Evolutionary conservation across 2,113 vertebrate genomes (phyloP), one percentile per base, ranked within the genome.

Genomic region (Sphaerodactylus townsendi): DNA sequence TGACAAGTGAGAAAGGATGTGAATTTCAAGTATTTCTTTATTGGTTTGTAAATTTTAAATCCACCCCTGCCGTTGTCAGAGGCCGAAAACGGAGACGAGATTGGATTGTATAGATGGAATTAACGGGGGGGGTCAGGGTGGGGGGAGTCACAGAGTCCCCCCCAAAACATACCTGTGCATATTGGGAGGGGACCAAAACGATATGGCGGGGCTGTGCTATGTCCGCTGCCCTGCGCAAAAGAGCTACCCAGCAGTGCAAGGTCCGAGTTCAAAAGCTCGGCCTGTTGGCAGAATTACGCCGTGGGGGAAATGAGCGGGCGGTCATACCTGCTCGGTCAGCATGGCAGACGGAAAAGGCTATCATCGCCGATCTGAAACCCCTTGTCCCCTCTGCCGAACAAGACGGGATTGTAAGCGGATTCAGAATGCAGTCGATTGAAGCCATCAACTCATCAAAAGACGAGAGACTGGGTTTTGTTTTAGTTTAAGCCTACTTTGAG

Each of bases 21-120:
- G 79, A 41, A 86, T 85, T 92, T 88, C 74, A 84, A 77, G 71
- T 69, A n/a, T 75, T 87, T 83, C 79, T n/a, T 91, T 89, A 56
- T 59, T 72, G 56, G 69, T 69, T 62, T 35, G 10, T 8, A 14
- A 35, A 83, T 56, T 64, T 77, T 77, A 25, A 2, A 75, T 87
- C 41, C 59, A 44, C n/a, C 84, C 81, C 78, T n/a, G 59, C 37
- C 44, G n/a, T 44, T 41, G 53, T 71, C n/a, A 64, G 86, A 25
- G 64, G 83, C 59, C 85, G 35, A 77, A 48, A 39, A 76, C 10
- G 83, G 44, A 33, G 14, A 83, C 4, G 56, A 77, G 30, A n/a
- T 39, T 35, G 68, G 41, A 62, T 37, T 8, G 25, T 53, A 8
- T n/a, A 10, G 46, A 69, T 23, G 19, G 74, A 35, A 77, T 13